Base-by-base conservation (phyloP, 2,888 invertebrate species). In the Acleris emargana region DNA sequence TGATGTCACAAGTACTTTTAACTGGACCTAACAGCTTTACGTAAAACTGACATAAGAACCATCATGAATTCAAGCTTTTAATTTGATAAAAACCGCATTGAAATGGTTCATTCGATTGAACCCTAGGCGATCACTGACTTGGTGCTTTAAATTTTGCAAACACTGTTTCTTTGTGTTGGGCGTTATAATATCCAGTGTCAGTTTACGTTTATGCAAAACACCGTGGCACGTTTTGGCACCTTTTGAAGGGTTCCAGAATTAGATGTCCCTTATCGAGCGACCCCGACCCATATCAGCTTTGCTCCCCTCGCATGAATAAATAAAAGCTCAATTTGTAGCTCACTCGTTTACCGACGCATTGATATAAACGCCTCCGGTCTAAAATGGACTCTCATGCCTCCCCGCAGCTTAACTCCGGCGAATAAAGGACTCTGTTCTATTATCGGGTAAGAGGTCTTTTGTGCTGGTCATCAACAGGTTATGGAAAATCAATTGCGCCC, bases 321-420 rank as follows among this genome's bases (percentile, higher is more conserved):
- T 90, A 90, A 90, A 89, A 84, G 86, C 87, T 88, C 89, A 89
- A 89, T 89, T 91, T 89, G 91, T 88, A 84, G 84, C 86, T 82
- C 81, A 82, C 83, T 82, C 84, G 87, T 85, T 84, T 83, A 83
- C 83, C 78, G 80, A 84, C 80, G 82, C 84, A 81, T 83, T 83
- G 83, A 84, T 83, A 80, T 81, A 81, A 82, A 80, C 77, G 74
- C 77, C 78, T 77, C 80, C 81, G 80, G 71, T 82, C 75, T 81
- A 80, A 83, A 81, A 80, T 83, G 82, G 82, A 74, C 83, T 80
- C 79, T 76, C 73, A 73, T 73, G 76, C 76, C 79, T 73, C 74
- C 75, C 73, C 67, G 70, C 71, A 69, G 74, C 71, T 73, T 73
- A 71, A 73, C 68, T 76, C 74, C 71, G 71, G 62, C 59, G 61